Conservation (phyloP, 2,113 vertebrate species). For the Gymnarchus niloticus region DNA sequence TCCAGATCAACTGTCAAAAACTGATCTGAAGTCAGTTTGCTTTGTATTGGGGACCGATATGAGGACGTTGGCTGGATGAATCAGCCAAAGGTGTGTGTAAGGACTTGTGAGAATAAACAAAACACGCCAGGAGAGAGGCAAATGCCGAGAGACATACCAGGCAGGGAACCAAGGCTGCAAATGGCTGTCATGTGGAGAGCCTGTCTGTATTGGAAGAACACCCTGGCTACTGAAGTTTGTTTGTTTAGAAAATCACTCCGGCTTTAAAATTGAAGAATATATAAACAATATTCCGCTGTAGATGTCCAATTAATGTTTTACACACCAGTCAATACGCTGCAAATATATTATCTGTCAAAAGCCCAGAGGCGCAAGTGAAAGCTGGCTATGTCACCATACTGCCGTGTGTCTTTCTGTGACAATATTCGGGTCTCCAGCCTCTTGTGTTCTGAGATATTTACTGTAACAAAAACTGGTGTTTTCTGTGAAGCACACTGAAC, state of each 20-base stretch:
- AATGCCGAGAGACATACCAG: no score
- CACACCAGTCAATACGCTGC: not conserved
- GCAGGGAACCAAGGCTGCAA: not conserved
- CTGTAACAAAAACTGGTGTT: no score
- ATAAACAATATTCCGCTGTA: not conserved
- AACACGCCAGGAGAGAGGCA: not conserved
- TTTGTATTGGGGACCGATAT: not conserved
- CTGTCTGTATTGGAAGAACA: not conserved
- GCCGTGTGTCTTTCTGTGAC: not conserved
- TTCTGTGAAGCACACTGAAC: not conserved
- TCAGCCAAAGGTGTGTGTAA: not conserved
- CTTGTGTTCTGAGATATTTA: not conserved
- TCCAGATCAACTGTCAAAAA: not conserved
- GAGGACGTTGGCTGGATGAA: not conserved
- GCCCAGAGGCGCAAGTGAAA: not conserved
- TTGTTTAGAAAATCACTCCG: not conserved
- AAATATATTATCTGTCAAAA: not conserved
- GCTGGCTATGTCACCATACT: not conserved
- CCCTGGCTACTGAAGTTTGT: not conserved
- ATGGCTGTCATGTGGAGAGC: not conserved
- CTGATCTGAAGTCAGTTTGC: not conserved
- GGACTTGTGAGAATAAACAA: not conserved
- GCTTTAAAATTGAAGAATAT: not conserved
- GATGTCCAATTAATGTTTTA: not conserved
- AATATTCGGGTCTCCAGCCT: not conserved